Conservation (phyloP, 2,797 vertebrate species). For the Carapus acus region DNA sequence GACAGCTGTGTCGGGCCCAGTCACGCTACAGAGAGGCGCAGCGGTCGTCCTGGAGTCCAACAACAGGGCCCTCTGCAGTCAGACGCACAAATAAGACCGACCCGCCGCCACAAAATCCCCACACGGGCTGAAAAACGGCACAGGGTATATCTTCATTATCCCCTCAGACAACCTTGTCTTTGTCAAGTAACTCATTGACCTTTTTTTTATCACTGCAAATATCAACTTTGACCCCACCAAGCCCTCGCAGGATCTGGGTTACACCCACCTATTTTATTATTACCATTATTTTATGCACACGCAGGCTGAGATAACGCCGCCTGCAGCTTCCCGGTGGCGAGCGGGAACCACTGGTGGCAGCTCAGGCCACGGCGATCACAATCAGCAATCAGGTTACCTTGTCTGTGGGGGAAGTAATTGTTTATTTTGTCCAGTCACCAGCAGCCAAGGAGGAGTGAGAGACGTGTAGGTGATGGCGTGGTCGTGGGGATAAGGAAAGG, state of each 20-base stretch:
- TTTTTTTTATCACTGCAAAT: neutral
- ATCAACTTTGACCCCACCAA: neutral
- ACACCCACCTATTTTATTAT: too few species aligned
- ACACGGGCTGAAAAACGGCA: too few species aligned
- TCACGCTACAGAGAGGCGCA: conserved; percentile 54
- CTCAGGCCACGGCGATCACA: conserved; percentile 17
- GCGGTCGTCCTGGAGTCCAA: conserved; percentile 30
- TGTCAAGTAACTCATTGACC: too few species aligned
- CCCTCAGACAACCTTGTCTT: too few species aligned
- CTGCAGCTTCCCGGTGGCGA: conserved; percentile 9
- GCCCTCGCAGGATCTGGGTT: too few species aligned
- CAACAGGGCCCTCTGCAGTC: conserved; percentile 42
- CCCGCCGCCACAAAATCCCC: neutral
- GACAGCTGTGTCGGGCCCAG: conserved; percentile 66
- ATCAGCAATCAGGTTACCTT: conserved; percentile 17
- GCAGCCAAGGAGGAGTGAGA: neutral
- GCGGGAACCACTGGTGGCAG: too few species aligned
- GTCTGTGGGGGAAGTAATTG: neutral
- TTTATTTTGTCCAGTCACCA: conserved; percentile 12
- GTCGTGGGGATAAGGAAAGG: too few species aligned
- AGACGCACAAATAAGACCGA: too few species aligned
- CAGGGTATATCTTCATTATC: too few species aligned
- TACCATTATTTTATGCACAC: too few species aligned
- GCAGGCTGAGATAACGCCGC: conserved; percentile 15
- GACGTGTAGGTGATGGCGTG: too few species aligned